Evolutionary conservation across 2,797 vertebrate genomes (phyloP), one percentile per base, ranked within the genome.

Genomic region (Gallinago solitaria): DNA sequence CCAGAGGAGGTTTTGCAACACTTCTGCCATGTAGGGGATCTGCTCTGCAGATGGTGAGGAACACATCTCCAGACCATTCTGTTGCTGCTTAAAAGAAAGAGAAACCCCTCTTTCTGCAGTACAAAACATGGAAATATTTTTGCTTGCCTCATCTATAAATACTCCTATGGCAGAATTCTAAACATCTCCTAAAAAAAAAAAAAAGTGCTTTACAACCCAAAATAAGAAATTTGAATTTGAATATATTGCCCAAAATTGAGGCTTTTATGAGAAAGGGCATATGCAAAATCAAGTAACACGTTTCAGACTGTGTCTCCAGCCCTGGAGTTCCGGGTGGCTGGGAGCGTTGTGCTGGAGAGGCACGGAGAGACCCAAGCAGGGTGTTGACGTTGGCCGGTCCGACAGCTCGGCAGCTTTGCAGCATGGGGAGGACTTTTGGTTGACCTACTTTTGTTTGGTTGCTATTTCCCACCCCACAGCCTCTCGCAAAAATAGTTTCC

Each of bases 131-230:
- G 56, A 54, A 71, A 43, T 77, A 65, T 87, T 93, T 95, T 88
- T 90, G 61, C 74, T 76, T 81, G 83, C 65, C 53, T 90, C n/a
- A 12, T 67, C 89, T 87, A 92, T 91, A 94, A 95, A 95, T 95
- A 92, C 51, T 73, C 0, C 0, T 10, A 6, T 5, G 39, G 33
- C 89, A 91, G 84, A 89, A 87, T 91, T 92, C 53, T 60, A 20
- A 90, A 64, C 12, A 18, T 37, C 18, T 43, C 39, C 6, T 27
- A 4, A 57, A 50, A 33, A 28, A 6, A 51, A 15, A 20, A 33
- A 41, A 16, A 16, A 91, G 56, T 61, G 16, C 25, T 37, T 60
- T 88, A 60, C 73, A 74, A 83, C 56, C 0, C 1, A 63, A 87
- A 94, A 54, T 70, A 60, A 47, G 53, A 50, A 10, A 75, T 75